Evolutionary conservation across 1,140 invertebrate species (phyloP), one percentile per base, ranked within the genome.

Genomic region (Drosophila takahashii): DNA sequence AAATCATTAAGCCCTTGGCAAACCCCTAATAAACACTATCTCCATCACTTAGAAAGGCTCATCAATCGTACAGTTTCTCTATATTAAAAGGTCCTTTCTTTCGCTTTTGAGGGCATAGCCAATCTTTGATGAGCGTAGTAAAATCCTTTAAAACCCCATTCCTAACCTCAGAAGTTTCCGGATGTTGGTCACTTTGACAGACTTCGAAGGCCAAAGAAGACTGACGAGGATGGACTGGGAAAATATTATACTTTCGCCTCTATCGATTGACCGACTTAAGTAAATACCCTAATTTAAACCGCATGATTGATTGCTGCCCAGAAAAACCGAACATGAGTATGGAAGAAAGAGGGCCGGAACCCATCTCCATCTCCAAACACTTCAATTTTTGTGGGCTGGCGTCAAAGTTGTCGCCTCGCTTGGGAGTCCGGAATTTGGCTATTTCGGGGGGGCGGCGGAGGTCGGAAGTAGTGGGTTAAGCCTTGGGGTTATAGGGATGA

Each of bases 281-380:
- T 84, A 90, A 90, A 90, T 90, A 89, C 73, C 85, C 85, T 81
- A 85, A 90, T 90, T 90, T 90, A 90, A 90, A 90, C 85, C 85
- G 73, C 85, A 90, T 90, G 85, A 90, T 90, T 90, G 85, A 90
- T 90, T 81, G 79, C 78, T 79, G 77, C 36, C 58, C 61, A 57
- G 71, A 39, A 39, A 50, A 34, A 16, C 9, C 10, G 37, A 48
- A 42, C 13, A 29, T 18, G 50, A n/a, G 41, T 29, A 22, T 22
- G 47, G 42, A 16, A 29, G 26, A 16, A 76, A 75, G 60, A 81
- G 62, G 54, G 75, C 59, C 77, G 61, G 57, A 83, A 76, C 32
- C 52, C 54, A 69, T 57, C 37, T 48, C 56, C 66, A 59, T 22
- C 22, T 22, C 22, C 22, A 22, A 22, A 42, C 52, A 47, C 50